Conservation (phyloP, 2,888 invertebrate genomes). For the Amblyjoppa fuscipennis region DNA sequence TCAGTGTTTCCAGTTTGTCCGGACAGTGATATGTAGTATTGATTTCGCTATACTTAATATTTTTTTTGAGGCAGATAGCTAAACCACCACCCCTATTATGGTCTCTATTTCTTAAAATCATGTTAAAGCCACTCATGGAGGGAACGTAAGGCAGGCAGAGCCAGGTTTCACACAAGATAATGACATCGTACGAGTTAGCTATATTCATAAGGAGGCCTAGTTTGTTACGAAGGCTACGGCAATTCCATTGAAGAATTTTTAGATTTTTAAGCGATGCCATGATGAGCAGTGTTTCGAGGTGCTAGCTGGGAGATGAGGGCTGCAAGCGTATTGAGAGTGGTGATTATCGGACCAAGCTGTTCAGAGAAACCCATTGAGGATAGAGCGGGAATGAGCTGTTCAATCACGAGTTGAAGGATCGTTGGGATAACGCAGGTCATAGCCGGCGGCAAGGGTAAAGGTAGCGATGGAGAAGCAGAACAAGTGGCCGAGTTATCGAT, state of each 20-base stretch:
- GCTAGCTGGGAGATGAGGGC: neutral
- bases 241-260: constrained; percentile 6
- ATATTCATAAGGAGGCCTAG: constrained; percentile 8
- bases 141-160: neutral
- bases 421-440: neutral
- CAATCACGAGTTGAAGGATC: constrained; percentile 2
- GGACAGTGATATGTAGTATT: constrained; percentile 1
- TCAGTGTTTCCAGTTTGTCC: neutral
- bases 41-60: neutral
- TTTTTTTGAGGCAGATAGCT: constrained; percentile 3
- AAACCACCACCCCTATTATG: constrained; percentile 5
- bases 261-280: neutral
- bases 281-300: neutral
- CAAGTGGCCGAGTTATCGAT: neutral
- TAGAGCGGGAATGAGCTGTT: neutral
- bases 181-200: constrained; percentile 7
- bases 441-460: neutral
- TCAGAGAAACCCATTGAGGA: neutral
- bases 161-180: constrained; percentile 6
- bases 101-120: neutral
- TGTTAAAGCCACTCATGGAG: neutral
- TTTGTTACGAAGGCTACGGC: constrained; percentile 4
- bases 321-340: neutral
- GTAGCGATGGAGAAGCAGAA: neutral
- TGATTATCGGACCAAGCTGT: neutral